Evolutionary conservation across 2,797 vertebrate species (phyloP).

Genomic region (Macropus fuliginosus): DNA sequence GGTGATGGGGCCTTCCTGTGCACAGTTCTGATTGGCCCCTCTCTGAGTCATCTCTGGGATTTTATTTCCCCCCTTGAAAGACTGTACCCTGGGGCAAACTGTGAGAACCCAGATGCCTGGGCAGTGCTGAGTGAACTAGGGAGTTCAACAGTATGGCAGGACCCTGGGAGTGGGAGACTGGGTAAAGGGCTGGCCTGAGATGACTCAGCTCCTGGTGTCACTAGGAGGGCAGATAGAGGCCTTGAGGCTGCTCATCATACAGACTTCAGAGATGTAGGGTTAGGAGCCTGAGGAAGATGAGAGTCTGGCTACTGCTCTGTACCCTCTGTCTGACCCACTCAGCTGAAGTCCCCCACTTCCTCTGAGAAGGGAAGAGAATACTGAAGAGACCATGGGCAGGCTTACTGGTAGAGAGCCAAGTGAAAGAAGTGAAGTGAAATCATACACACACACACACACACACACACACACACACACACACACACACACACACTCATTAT

Average conservation of each 20-base stretch:
- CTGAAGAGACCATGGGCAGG: not conserved
- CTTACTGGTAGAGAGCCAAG: not conserved
- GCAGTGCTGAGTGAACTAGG: slow-evolving; percentile 67
- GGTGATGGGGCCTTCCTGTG: not conserved
- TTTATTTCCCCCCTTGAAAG: slow-evolving; percentile 35
- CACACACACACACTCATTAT: not conserved
- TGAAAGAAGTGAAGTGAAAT: not conserved
- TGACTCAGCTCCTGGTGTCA: slow-evolving; percentile 47
- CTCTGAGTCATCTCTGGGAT: slow-evolving; percentile 70
- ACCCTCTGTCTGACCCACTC: rapidly evolving
- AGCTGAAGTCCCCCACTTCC: rapidly evolving
- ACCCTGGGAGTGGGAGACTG: not conserved
- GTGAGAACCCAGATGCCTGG: slow-evolving; percentile 48
- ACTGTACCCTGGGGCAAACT: slow-evolving; percentile 52
- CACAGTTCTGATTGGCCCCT: slow-evolving; percentile 22
- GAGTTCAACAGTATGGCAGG: slow-evolving; percentile 67
- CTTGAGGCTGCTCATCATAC: not conserved
- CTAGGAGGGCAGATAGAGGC: not conserved
- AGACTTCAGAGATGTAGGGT: not conserved
- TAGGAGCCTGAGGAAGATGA: too few relatives aligned
- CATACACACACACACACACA: not conserved
- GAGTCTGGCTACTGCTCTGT: rapidly evolving
- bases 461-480: not conserved
- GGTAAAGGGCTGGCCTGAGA: not conserved
- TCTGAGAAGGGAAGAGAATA: not conserved